Evolutionary conservation across 1,140 invertebrate genomes (phyloP), one percentile per base, ranked within the genome.

Genomic region (Drosophila orosa): DNA sequence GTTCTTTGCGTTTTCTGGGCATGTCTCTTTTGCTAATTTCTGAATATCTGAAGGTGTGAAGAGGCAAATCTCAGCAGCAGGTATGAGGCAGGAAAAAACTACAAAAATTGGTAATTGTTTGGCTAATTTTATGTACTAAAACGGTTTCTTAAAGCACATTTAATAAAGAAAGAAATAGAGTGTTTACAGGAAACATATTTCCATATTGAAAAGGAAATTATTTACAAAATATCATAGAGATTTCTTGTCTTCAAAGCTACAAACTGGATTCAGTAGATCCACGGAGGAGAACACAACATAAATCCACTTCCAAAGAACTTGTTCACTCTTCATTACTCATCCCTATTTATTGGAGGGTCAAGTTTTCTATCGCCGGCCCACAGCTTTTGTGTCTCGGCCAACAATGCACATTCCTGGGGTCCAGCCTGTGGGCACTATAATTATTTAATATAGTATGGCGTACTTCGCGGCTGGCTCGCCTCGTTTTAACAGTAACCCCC

Each of bases 391-490:
- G 45, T 44, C 44, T 57, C 44, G 31, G 13, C 50, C 17, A 45
- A 44, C 22, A 45, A 72, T 31, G 19, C 56, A 35, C 62, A 78
- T 73, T 57, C 74, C 72, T 44, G n/a, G 27, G 40, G 37, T 40
- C 15, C 27, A n/a, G 22, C 24, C 35, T 40, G 31, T 37, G 44
- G 44, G 39, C 56, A 40, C 65, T 65, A 71, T 81, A 80, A 80
- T 81, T 80, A 78, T 61, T 52, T 67, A 78, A 82, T 78, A 65
- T 78, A 67, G 42, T 31, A 63, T 40, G 45, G 19, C 44, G 29
- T 42, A 19, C 29, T 25, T 50, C 25, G 27, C 33, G 33, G 19
- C n/a, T 29, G 15, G 22, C 15, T 60, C 9, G 19, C 33, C n/a
- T 61, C 19, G 40, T 55, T 60, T 42, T 29, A 50, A 50, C 33